These are phyloP conservation scores for Upupa epops DNA, from an alignment of 2,113 vertebrate species.

Conservation along the genomic window DNA sequence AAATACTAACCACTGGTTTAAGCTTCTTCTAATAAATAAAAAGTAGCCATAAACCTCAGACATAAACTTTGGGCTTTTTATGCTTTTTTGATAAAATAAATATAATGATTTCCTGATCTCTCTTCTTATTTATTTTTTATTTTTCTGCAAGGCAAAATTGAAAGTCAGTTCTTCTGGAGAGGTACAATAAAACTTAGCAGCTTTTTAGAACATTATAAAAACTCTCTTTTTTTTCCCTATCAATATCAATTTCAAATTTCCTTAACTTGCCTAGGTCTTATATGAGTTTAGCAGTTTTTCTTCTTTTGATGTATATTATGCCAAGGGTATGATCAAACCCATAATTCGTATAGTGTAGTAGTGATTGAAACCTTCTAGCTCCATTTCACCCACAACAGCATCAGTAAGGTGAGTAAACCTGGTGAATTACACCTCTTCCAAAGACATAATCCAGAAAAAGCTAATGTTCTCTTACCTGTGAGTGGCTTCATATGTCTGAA, in stretches of 20 bases:
- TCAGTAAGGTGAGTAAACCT: background rate
- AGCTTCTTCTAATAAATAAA: background rate
- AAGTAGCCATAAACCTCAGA: background rate
- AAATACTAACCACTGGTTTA: background rate
- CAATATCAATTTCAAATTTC: background rate
- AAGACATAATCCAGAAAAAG: background rate
- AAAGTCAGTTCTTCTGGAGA: background rate
- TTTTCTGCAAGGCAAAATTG: background rate
- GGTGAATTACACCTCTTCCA: background rate
- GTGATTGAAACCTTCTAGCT: background rate
- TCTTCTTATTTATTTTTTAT: background rate
- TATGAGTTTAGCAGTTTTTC: background rate
- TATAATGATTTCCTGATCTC: background rate
- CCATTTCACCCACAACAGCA: background rate
- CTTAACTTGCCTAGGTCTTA: background rate
- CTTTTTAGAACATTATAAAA: background rate
- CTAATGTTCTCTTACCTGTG: background rate
- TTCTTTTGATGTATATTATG: background rate
- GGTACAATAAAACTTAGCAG: background rate
- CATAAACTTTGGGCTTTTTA: background rate
- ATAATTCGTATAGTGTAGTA: background rate
- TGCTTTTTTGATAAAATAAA: background rate
- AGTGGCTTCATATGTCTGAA: background rate
- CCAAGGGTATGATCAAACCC: background rate
- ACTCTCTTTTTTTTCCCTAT: background rate